phyloP scores from a whole-genome alignment of 2,888 invertebrate species.

The Catotricha subobsoleta region DNA sequence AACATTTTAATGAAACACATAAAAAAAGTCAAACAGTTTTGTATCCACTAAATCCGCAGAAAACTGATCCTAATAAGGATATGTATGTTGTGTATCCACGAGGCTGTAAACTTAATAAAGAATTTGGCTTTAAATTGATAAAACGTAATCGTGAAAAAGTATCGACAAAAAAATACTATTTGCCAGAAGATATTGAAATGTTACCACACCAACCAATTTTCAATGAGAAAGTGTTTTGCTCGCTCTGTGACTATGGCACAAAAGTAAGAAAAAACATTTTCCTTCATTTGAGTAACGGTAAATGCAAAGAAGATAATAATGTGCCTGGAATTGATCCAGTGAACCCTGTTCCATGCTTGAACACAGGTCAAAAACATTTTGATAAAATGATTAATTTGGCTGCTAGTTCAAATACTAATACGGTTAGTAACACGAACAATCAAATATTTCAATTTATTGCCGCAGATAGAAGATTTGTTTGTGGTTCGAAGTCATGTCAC shows the following conservation, averaged over 20 bases:
- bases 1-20: slow-evolving; percentile 38
- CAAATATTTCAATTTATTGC: slow-evolving; percentile 33
- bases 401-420: slow-evolving; percentile 41
- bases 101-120: slow-evolving; percentile 11
- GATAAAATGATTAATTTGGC: slow-evolving; percentile 74
- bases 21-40: slow-evolving; percentile 25
- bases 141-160: slow-evolving; percentile 9
- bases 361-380: slow-evolving; percentile 60
- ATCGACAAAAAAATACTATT: slow-evolving; percentile 25
- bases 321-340: slow-evolving; percentile 52
- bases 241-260: slow-evolving; percentile 46
- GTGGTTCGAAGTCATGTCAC: slow-evolving; percentile 49
- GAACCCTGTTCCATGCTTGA: slow-evolving; percentile 65
- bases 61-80: slow-evolving; percentile 30
- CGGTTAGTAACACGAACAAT: slow-evolving; percentile 14
- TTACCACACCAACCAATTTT: slow-evolving; percentile 49
- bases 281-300: slow-evolving; percentile 38
- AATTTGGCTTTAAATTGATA: slow-evolving; percentile 18
- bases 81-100: slow-evolving; percentile 32
- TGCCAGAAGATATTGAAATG: slow-evolving; percentile 41
- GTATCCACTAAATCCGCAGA: slow-evolving; percentile 31
- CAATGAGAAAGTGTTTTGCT: slow-evolving; percentile 40
- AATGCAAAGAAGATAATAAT: slow-evolving; percentile 40
- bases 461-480: slow-evolving; percentile 42
- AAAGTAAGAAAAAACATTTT: slow-evolving; percentile 55